phyloP scores from a whole-genome alignment of 2,888 invertebrate species.

The Cataglyphis albicans region DNA sequence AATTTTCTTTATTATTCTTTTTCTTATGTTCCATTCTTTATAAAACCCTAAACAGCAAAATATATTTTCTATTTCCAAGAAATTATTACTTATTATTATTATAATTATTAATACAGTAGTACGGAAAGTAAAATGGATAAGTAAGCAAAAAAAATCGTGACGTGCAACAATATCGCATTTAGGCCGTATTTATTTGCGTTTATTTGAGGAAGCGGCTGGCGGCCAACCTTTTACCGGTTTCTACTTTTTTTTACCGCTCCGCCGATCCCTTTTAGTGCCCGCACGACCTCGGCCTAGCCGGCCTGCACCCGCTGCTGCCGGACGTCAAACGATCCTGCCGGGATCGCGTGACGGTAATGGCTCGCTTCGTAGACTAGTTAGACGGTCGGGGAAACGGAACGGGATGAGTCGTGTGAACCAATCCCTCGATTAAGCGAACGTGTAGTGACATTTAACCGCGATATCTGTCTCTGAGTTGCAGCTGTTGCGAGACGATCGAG shows the following conservation, averaged over 20 bases:
- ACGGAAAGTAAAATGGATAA: neutral
- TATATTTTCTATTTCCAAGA: neutral
- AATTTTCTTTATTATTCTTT: neutral
- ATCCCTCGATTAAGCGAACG: slow-evolving; percentile 81
- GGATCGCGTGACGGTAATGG: slow-evolving; percentile 83
- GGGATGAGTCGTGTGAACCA: slow-evolving; percentile 83
- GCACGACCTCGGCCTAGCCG: slow-evolving; percentile 30
- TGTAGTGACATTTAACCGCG: slow-evolving; percentile 82
- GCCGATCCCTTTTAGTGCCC: slow-evolving; percentile 34
- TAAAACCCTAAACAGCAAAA: neutral
- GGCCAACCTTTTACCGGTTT: slow-evolving; percentile 33
- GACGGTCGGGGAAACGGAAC: slow-evolving; percentile 75
- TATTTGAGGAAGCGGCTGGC: slow-evolving; percentile 25
- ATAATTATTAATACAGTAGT: neutral
- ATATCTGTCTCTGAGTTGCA: slow-evolving; percentile 77
- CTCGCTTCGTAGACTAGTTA: slow-evolving; percentile 72
- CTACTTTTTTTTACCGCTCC: slow-evolving; percentile 21
- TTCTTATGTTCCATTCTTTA: neutral
- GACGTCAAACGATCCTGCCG: slow-evolving; percentile 56
- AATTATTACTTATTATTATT: neutral
- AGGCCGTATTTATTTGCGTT: slow-evolving; percentile 6
- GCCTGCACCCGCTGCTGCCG: slow-evolving; percentile 67
- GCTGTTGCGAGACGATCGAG: slow-evolving; percentile 67
- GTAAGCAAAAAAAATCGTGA: neutral
- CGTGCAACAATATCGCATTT: slow-evolving; percentile 8